Evolutionary conservation across 2,888 invertebrate genomes (phyloP).

Genomic region (Anticlea derivata): DNA sequence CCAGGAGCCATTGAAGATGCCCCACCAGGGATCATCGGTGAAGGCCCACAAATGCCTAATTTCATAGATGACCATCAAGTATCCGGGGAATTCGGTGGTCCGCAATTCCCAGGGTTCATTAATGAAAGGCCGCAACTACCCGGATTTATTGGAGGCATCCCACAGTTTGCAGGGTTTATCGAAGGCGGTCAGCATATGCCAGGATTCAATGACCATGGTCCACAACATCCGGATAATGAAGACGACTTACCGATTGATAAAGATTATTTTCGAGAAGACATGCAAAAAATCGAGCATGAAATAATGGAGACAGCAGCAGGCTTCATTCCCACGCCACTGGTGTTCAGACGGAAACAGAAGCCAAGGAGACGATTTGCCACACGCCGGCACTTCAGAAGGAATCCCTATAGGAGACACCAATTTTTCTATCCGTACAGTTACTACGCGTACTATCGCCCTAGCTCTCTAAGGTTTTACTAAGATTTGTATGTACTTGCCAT

Average conservation of each 20-base stretch:
- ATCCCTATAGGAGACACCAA: conserved; percentile 56
- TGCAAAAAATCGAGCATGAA: conserved; percentile 58
- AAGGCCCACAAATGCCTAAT: neutral
- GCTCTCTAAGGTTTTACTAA: conserved; percentile 72
- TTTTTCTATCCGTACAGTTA: conserved; percentile 62
- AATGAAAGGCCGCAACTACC: no score
- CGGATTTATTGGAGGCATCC: neutral
- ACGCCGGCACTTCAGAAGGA: conserved; percentile 56
- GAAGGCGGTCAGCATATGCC: conserved; percentile 4
- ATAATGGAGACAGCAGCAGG: conserved; percentile 73
- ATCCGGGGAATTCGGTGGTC: neutral
- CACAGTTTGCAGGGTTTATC: neutral
- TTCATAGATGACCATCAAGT: conserved; percentile 1
- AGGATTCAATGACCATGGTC: conserved; percentile 6
- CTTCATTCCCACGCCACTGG: conserved; percentile 59
- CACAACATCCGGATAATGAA: conserved; percentile 22
- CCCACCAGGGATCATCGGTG: neutral
- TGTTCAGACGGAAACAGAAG: conserved; percentile 49
- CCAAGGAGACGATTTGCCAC: conserved; percentile 53
- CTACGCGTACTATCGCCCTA: conserved; percentile 59
- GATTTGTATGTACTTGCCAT: conserved; percentile 36
- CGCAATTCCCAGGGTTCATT: neutral
- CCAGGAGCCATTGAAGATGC: conserved; percentile 1
- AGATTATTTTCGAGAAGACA: conserved; percentile 46
- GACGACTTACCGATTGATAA: conserved; percentile 33